Conservation (phyloP, 1,140 invertebrate species). For the Scylla paramamosain region DNA sequence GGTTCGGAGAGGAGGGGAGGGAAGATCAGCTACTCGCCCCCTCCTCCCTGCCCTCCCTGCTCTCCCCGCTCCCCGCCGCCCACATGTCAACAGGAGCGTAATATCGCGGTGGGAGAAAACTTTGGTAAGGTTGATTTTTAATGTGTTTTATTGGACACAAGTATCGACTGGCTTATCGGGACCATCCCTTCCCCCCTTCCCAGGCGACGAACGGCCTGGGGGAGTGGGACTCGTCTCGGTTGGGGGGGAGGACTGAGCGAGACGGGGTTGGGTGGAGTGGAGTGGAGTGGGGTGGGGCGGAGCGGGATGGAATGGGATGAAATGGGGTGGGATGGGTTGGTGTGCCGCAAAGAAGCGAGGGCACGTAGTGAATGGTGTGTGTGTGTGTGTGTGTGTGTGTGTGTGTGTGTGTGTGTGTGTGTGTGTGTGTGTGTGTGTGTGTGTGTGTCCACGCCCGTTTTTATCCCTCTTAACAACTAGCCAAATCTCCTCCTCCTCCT, state of each 20-base stretch:
- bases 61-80: not conserved
- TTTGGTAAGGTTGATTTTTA: conserved; percentile 4
- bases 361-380: not conserved
- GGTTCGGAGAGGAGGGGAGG: not conserved
- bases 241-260: not conserved
- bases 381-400: no score
- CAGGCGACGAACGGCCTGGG: not conserved
- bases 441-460: not conserved
- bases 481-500: not conserved
- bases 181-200: not conserved
- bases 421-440: conserved; percentile 8
- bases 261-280: not conserved
- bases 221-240: not conserved
- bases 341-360: no score
- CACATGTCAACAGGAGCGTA: not conserved
- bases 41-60: not conserved
- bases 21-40: not conserved
- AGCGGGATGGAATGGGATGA: not conserved
- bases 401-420: no score
- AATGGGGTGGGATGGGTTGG: no score
- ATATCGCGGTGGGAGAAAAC: not conserved
- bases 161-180: not conserved
- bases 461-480: not conserved
- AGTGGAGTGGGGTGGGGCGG: not conserved
- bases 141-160: not conserved